Conservation (phyloP, 2,797 vertebrate genomes). For the Carapus acus region DNA sequence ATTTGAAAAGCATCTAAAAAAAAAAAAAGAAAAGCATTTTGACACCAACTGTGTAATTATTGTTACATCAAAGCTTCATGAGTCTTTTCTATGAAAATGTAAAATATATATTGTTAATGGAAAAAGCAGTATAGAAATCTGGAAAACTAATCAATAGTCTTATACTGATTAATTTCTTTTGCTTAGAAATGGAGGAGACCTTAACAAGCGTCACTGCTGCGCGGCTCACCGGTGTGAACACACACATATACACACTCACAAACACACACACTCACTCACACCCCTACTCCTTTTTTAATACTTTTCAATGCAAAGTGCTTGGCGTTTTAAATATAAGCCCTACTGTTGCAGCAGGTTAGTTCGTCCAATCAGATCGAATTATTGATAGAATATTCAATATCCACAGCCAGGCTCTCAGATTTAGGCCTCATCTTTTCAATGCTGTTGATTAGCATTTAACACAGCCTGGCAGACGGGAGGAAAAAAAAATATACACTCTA, state of each 20-base stretch:
- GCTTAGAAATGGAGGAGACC: constrained; percentile 39
- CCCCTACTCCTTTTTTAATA: constrained; percentile 29
- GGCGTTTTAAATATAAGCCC: constrained; percentile 40
- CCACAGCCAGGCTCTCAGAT: constrained; percentile 21
- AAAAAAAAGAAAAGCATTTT: constrained; percentile 41
- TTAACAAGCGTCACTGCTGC: constrained; percentile 15
- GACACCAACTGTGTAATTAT: constrained; percentile 32
- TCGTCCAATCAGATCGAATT: constrained; percentile 40
- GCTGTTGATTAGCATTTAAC: constrained; percentile 1
- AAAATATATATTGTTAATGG: constrained; percentile 45
- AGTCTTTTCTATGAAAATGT: constrained; percentile 47
- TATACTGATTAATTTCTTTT: constrained; percentile 16
- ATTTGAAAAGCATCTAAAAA: constrained; percentile 61
- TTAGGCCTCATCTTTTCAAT: neutral
- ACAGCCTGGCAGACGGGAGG: constrained; percentile 17
- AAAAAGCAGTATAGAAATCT: constrained; percentile 23
- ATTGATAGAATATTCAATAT: constrained; percentile 18
- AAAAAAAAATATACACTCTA: constrained; percentile 49
- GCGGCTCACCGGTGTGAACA: neutral
- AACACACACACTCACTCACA: constrained; percentile 18
- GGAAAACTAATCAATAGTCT: constrained; percentile 1
- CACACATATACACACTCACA: too few species aligned
- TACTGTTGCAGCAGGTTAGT: constrained; percentile 12
- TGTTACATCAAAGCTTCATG: constrained; percentile 48
- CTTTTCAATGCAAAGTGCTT: constrained; percentile 62